Percentiles rank a stretch among this genome's conserved stretches.
Conservation (phyloP, 2,888 invertebrate species). For the Lathronympha strigana region DNA sequence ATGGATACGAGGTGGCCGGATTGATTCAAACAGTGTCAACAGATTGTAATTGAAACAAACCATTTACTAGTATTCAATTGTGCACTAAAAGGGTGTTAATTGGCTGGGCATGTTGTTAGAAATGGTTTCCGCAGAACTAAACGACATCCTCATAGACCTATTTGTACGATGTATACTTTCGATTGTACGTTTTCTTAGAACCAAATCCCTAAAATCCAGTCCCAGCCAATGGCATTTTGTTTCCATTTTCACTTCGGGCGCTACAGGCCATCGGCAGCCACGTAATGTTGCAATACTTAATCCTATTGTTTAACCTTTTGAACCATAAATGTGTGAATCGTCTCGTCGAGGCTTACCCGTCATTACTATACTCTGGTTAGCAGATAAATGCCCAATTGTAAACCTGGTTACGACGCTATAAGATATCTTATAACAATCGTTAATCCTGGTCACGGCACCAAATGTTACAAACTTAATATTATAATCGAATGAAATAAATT, state of each 20-base stretch:
- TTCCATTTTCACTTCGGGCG: constrained; percentile 8
- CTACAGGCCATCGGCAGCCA: neutral
- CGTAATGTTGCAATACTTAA: constrained; percentile 27
- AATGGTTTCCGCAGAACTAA: neutral
- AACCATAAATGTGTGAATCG: constrained; percentile 13
- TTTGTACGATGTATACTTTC: too few species aligned
- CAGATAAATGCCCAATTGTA: neutral
- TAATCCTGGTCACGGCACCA: neutral
- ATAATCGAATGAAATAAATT: too few species aligned
- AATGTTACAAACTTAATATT: neutral
- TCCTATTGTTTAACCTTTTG: neutral
- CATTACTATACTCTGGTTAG: neutral
- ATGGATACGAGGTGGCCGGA: neutral
- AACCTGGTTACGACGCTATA: neutral
- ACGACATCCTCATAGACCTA: too few species aligned
- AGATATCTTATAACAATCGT: neutral
- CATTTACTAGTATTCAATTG: neutral
- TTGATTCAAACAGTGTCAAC: neutral
- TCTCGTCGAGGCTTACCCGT: neutral
- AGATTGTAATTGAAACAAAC: too few species aligned
- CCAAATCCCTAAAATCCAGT: neutral
- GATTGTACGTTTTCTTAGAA: too few species aligned
- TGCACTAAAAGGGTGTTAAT: neutral
- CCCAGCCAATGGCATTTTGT: neutral
- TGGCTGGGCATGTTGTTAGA: neutral